phyloP scores from a whole-genome alignment of 2,888 invertebrate species.

The Drosophila maculinotata region DNA sequence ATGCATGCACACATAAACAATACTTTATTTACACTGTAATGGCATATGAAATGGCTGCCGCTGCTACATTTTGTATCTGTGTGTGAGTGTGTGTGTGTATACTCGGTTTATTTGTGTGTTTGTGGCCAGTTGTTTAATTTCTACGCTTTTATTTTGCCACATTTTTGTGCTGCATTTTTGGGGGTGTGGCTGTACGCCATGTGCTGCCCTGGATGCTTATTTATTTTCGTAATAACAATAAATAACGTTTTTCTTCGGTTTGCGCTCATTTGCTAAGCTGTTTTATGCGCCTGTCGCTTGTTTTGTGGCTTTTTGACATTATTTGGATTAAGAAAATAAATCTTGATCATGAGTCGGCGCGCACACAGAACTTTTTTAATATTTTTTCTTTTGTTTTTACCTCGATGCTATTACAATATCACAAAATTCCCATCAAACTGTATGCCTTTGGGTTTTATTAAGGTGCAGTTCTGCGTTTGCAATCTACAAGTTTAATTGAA shows the following conservation, averaged over 20 bases:
- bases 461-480: constrained; percentile 1
- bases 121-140: constrained; percentile 78
- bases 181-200: constrained; percentile 42
- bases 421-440: constrained; percentile 3
- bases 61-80: constrained; percentile 38
- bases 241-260: constrained; percentile 75
- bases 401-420: neutral
- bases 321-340: constrained; percentile 79
- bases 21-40: constrained; percentile 79
- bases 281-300: constrained; percentile 79
- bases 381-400: constrained; percentile 6
- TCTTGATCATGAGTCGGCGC: constrained; percentile 50
- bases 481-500: constrained; percentile 38
- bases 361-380: constrained; percentile 46
- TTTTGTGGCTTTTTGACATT: constrained; percentile 80
- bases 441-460: neutral
- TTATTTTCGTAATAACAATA: constrained; percentile 80
- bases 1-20: constrained; percentile 59
- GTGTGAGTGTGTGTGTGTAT: constrained; percentile 17
- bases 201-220: constrained; percentile 61
- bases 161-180: constrained; percentile 62
- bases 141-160: constrained; percentile 74
- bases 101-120: constrained; percentile 63
- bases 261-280: constrained; percentile 74
- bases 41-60: constrained; percentile 75